Percentiles rank a stretch among this genome's conserved stretches.
phyloP scores from a whole-genome alignment of 2,113 vertebrate genomes.

The Mobula hypostoma region DNA sequence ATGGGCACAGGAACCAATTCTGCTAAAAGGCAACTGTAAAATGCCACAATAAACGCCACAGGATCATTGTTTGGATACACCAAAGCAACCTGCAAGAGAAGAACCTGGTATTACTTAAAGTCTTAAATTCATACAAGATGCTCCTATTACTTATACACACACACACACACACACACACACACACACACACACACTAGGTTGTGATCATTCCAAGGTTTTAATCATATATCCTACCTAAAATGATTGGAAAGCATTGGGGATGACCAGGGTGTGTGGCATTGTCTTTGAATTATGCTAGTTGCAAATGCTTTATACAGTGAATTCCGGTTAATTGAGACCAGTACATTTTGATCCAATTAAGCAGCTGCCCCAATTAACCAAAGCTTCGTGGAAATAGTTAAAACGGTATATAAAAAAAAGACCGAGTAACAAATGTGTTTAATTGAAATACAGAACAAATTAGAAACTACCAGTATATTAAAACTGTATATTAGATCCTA shows the following conservation, averaged over 20 bases:
- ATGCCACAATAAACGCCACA: constrained; percentile 93
- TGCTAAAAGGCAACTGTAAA: constrained; percentile 89
- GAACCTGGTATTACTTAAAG: background rate
- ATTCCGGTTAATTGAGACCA: no score
- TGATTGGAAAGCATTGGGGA: background rate
- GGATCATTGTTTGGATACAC: constrained; percentile 95
- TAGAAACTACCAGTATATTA: no score
- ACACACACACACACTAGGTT: background rate
- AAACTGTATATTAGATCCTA: no score
- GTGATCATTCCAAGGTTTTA: background rate
- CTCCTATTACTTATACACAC: background rate
- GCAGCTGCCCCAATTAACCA: no score
- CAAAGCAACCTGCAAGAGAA: constrained; percentile 72
- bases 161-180: no score
- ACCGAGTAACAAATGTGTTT: no score
- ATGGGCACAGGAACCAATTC: constrained; percentile 91
- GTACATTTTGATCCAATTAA: no score
- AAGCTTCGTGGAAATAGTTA: no score
- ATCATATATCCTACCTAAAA: background rate
- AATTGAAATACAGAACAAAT: no score
- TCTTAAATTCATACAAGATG: background rate
- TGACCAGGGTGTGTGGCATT: background rate
- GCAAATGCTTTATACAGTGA: background rate
- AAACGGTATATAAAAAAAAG: no score
- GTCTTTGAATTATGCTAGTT: background rate